Base-by-base conservation (phyloP, 2,888 invertebrate genomes). In the Melieria crassipennis region DNA sequence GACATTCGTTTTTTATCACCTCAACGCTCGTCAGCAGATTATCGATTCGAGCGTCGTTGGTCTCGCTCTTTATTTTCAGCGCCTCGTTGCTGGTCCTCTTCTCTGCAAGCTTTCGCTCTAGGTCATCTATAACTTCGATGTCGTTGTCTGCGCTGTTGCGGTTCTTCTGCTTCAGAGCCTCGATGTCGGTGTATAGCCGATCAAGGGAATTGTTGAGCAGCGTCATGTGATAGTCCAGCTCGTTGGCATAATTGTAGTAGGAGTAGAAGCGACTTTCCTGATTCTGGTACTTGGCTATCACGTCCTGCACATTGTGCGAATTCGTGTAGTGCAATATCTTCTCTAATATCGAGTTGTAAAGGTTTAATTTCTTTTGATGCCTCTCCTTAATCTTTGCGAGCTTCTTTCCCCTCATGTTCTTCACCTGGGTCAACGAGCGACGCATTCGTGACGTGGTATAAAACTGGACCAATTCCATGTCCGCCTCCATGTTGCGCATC, bases 1-100 rank as follows among this genome's bases (percentile, higher is more conserved):
- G 85, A n/a, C 88, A 86, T 58, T 88, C 78, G 52, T 88, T 88
- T 73, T 83, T 83, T 0, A 85, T 75, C 5, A 77, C 75, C n/a
- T 79, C 77, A 7, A 85, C 72, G 13, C 81, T 81, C 47, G 78
- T 78, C 6, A 85, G 70, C 0, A 82, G 76, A 43, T 75, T 78
- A 64, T 80, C 77, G 11, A 85, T 71, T 0, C 79, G 73, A 0
- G 72, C 50, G 47, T 84, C 81, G 9, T 78, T 80, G 11, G 47
- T 67, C 1, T 79, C 78, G 7, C 77, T 74, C 1, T 75, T 61
- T 56, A 72, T 73, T 3, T 74, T 71, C 48, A 79, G 69, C 7
- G 75, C 72, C 13, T 71, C 3, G 30, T 82, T 81, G 1, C 79
- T 73, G 4, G 73, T 69, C 7, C 76, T 77, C 65, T 82, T 78